Conservation (phyloP, 2,888 invertebrate species). For the Chaetogeoica ovagalla region DNA sequence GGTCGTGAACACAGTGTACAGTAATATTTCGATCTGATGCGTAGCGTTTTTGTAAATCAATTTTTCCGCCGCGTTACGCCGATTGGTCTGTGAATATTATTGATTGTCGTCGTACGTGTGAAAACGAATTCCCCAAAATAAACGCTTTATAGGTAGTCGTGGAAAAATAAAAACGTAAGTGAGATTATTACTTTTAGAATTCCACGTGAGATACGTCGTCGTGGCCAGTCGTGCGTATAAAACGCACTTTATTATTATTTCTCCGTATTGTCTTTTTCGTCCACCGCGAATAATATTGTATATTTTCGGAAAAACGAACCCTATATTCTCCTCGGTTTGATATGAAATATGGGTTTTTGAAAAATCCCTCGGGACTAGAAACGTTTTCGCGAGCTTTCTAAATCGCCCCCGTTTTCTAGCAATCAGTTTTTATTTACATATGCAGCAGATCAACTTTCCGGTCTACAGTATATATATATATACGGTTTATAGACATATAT, state of each 20-base stretch:
- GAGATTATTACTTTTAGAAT: too few species aligned
- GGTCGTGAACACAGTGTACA: too few species aligned
- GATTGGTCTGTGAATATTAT: too few species aligned
- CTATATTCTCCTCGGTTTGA: background rate
- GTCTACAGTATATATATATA: background rate
- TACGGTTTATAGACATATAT: background rate
- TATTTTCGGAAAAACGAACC: background rate
- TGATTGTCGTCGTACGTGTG: too few species aligned
- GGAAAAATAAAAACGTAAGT: too few species aligned
- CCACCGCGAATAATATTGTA: background rate
- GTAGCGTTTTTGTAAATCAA: too few species aligned
- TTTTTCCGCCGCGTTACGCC: too few species aligned
- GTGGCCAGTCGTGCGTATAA: too few species aligned
- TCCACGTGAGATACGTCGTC: too few species aligned
- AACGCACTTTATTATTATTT: background rate
- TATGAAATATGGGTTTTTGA: constrained; percentile 10
- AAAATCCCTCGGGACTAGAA: constrained; percentile 11
- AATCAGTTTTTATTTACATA: constrained; percentile 6
- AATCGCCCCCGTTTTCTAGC: background rate
- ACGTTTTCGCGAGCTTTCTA: background rate
- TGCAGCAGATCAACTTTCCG: background rate
- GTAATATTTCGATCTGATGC: too few species aligned
- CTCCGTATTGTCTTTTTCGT: background rate
- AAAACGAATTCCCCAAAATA: too few species aligned
- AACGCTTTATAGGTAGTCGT: too few species aligned